These are phyloP conservation scores for Fulica atra DNA, from an alignment of 2,113 vertebrate genomes.

Conservation along the genomic window DNA sequence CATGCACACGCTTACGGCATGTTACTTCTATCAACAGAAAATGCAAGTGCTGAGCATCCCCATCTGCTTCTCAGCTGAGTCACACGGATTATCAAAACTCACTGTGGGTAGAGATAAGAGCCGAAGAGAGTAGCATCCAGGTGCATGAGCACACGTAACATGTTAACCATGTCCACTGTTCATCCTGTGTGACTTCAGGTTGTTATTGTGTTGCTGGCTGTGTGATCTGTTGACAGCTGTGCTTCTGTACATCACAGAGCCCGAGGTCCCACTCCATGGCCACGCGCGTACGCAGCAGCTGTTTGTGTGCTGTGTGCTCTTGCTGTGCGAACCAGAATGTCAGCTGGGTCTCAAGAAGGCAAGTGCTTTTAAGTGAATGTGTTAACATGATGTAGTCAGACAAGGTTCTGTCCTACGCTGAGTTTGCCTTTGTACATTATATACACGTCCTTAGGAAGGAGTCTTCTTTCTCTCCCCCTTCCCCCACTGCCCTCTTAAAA, in stretches of 20 bases:
- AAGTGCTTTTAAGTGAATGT: background rate
- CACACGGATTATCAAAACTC: background rate
- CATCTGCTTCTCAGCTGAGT: background rate
- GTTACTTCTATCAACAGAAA: background rate
- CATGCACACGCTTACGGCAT: rapidly evolving
- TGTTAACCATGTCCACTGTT: background rate
- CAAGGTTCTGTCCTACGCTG: background rate
- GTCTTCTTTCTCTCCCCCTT: background rate
- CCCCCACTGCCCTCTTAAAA: background rate
- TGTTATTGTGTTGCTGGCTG: background rate
- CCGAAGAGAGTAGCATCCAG: background rate
- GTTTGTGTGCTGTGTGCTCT: background rate
- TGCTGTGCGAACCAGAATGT: background rate
- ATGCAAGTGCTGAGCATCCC: background rate
- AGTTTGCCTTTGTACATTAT: background rate
- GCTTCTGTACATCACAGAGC: background rate
- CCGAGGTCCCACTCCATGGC: background rate
- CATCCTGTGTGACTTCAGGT: background rate
- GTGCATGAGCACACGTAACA: background rate
- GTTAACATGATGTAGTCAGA: background rate
- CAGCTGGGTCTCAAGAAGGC: background rate
- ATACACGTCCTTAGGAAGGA: background rate
- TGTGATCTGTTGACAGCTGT: background rate
- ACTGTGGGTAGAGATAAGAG: background rate
- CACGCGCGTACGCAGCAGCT: background rate